phyloP scores from a whole-genome alignment of 2,888 invertebrate species.

The Drosophila infuscata region DNA sequence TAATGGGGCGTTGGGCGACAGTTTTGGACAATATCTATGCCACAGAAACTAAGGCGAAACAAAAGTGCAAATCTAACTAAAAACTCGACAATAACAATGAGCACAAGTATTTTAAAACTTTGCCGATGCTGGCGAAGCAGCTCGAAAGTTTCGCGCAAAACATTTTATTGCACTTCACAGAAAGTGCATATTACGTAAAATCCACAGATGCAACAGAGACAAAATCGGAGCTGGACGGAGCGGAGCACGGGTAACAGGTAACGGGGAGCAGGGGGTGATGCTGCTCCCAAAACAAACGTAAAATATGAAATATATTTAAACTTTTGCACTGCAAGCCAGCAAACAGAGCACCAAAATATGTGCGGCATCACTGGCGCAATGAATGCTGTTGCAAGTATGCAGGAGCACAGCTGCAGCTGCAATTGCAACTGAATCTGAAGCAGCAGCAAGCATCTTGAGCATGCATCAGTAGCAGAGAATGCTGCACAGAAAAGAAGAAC shows the following conservation, averaged over 20 bases:
- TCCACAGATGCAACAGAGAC: conserved; percentile 44
- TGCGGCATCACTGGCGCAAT: conserved; percentile 55
- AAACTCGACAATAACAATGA: conserved; percentile 67
- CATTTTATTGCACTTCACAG: conserved; percentile 79
- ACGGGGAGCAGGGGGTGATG: background rate
- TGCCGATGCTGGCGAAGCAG: conserved; percentile 47
- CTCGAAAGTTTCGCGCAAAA: conserved; percentile 70
- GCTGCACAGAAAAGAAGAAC: conserved; percentile 2
- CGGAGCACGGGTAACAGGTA: background rate
- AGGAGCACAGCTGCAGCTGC: conserved; percentile 28
- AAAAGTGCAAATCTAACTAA: conserved; percentile 74
- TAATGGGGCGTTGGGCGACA: conserved; percentile 62
- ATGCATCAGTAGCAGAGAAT: conserved; percentile 49
- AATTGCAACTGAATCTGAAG: conserved; percentile 32
- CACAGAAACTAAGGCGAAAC: conserved; percentile 43
- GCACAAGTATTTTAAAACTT: conserved; percentile 65
- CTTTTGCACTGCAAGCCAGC: conserved; percentile 51
- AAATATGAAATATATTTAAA: conserved; percentile 83
- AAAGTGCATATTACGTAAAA: conserved; percentile 67
- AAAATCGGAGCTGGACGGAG: background rate
- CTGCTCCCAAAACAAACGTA: conserved; percentile 79
- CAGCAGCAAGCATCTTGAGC: conserved; percentile 47
- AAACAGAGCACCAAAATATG: conserved; percentile 57
- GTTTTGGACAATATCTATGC: conserved; percentile 48
- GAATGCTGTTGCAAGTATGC: conserved; percentile 62